Conservation (phyloP, 2,113 vertebrate species). For the Tragelaphus strepsiceros region DNA sequence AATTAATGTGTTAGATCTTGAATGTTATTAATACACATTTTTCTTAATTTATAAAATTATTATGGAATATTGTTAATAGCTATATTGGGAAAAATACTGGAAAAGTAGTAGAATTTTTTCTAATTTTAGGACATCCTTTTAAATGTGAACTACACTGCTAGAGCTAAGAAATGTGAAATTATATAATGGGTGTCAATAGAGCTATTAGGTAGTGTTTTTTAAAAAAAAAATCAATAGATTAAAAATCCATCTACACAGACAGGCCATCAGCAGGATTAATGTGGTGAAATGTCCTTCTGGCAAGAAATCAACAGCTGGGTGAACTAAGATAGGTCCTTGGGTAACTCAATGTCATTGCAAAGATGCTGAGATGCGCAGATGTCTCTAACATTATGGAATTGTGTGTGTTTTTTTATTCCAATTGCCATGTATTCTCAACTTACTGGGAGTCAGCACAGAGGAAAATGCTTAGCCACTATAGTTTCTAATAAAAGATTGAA, state of each 20-base stretch:
- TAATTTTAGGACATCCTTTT: neutral
- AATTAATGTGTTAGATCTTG: neutral
- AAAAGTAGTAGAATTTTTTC: neutral
- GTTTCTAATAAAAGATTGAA: constrained; percentile 33
- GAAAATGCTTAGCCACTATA: constrained; percentile 40
- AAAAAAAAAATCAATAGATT: neutral
- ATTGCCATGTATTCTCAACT: neutral
- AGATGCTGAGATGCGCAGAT: constrained; percentile 60
- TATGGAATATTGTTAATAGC: neutral
- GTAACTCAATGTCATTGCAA: constrained; percentile 42
- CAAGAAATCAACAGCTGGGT: constrained; percentile 34
- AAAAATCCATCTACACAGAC: constrained; percentile 16
- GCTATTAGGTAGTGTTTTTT: neutral
- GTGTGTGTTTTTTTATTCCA: constrained; percentile 25
- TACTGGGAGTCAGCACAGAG: neutral
- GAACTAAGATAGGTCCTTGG: constrained; percentile 41
- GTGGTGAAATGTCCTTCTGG: constrained; percentile 38
- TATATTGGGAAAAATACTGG: neutral
- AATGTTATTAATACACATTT: neutral
- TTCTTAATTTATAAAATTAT: constrained; percentile 28
- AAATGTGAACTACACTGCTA: neutral
- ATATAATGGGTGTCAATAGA: neutral
- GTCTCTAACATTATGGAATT: neutral
- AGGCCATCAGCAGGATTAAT: constrained; percentile 52
- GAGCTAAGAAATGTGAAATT: neutral